Evolutionary conservation across 2,113 vertebrate genomes (phyloP), one percentile per base, ranked within the genome.

Genomic region (Nettapus auritus): DNA sequence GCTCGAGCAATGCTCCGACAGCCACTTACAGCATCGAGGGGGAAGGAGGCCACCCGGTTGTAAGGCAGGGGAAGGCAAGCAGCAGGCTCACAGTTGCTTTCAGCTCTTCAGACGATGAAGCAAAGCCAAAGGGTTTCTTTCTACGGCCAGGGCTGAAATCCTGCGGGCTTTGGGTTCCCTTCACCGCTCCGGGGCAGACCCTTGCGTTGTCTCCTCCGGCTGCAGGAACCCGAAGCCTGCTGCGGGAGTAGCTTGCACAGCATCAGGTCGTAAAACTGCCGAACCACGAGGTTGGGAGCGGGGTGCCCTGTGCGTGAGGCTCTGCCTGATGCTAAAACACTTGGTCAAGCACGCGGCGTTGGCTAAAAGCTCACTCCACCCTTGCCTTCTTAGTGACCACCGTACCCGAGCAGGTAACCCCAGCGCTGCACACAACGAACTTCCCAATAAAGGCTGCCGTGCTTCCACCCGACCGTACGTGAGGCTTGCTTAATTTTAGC

Each of bases 61-160:
- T 17, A 7, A 34, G 23, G 77, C 9, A 2, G 38, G 36, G 38
- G 50, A 66, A 42, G 60, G 50, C 0, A 6, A 73, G 59, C 57
- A 16, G 87, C 71, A 62, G 34, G 1, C 6, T 31, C 0, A 0
- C 1, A 3, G 34, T 28, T 3, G 6, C 46, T 75, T 68, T 21
- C 63, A 17, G 2, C 80, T 69, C 68, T 50, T 68, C 7, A 3
- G 16, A 52, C 7, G 23, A 73, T 46, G 66, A 11, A 70, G 63
- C 21, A 9, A 8, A 67, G 48, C 64, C 50, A 31, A 64, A 62
- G 48, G 10, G n/a, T 50, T 63, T 83, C 74, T 57, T 67, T 71
- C 85, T 4, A 26, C 16, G 26, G 28, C 33, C 3, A 4, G 82
- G 62, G 83, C 62, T 34, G 75, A 66, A 83, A 69, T 86, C 81